A percentile compares a stretch with the other conserved stretches of the same genome.
phyloP scores from a whole-genome alignment of 2,113 vertebrate species.

The Sapajus apella region DNA sequence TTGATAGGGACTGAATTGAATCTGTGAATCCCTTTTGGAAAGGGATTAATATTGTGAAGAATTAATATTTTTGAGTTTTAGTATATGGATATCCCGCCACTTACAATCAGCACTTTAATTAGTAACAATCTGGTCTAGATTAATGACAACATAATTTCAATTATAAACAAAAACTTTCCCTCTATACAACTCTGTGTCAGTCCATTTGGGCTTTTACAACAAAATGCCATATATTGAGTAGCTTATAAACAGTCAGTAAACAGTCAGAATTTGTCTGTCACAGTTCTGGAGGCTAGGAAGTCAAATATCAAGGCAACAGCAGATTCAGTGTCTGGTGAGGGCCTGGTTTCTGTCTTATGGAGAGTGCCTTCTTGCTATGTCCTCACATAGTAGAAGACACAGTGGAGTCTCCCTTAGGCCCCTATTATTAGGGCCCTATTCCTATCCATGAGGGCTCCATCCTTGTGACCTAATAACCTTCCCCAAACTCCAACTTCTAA shows the following conservation, averaged over 20 bases:
- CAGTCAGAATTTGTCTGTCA: not conserved
- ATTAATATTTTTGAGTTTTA: not conserved
- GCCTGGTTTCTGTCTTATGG: not conserved
- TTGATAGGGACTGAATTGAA: not conserved
- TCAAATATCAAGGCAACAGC: not conserved
- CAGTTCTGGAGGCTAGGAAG: not conserved
- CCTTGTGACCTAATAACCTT: not conserved
- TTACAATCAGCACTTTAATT: not conserved
- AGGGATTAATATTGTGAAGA: too few relatives aligned
- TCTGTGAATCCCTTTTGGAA: not conserved
- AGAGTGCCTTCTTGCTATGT: not conserved
- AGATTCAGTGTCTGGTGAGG: not conserved
- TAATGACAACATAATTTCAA: not conserved
- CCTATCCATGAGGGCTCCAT: not conserved
- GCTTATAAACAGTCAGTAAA: not conserved
- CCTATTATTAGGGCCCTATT: not conserved
- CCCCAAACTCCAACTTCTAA: not conserved
- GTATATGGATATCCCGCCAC: not conserved
- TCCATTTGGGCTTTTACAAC: not conserved
- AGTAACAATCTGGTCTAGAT: not conserved
- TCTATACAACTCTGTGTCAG: not conserved
- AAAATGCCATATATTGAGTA: not conserved
- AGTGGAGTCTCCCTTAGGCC: not conserved
- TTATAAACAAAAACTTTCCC: not conserved
- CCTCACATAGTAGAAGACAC: not conserved